Evolutionary conservation across 2,113 vertebrate species (phyloP).

Genomic region (Halcyon malimbica): DNA sequence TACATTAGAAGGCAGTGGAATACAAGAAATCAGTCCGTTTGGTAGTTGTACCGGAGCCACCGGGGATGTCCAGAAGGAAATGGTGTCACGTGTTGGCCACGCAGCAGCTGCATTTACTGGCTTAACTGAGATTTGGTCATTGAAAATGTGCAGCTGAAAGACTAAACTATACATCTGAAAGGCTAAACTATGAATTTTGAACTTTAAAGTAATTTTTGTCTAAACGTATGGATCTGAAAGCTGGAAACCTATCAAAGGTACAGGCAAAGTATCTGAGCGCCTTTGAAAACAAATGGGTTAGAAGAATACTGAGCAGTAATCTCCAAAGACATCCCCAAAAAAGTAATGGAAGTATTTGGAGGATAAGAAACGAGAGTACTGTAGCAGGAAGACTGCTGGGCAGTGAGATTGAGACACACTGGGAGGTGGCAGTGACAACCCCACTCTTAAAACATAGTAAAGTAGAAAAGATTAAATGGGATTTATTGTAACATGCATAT

Average conservation of each 20-base stretch:
- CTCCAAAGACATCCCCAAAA: not conserved
- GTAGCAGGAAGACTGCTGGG: not conserved
- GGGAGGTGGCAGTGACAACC: not conserved
- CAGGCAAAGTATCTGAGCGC: not conserved
- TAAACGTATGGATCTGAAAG: not conserved
- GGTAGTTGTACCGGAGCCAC: not conserved
- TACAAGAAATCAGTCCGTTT: not conserved
- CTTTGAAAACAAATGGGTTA: slow-evolving; percentile 32
- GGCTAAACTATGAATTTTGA: not conserved
- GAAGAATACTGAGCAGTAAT: not conserved
- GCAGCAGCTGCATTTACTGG: not conserved
- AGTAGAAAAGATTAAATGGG: not conserved
- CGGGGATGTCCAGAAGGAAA: slow-evolving; percentile 30
- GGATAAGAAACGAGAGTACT: not conserved
- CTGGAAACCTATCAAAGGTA: slow-evolving; percentile 31
- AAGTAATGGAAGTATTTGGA: not conserved
- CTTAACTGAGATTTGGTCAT: slow-evolving; percentile 4
- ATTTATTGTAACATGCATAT: not conserved
- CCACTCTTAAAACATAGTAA: not conserved
- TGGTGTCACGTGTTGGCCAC: not conserved
- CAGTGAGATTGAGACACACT: not conserved
- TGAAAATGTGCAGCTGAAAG: slow-evolving; percentile 33
- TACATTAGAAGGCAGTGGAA: slow-evolving; percentile 14
- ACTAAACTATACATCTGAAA: not conserved
- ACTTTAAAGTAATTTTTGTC: slow-evolving; percentile 33